Evolutionary conservation across 92 coral and sea anemone species (phyloP).

Genomic region (Porites cylindrica): DNA sequence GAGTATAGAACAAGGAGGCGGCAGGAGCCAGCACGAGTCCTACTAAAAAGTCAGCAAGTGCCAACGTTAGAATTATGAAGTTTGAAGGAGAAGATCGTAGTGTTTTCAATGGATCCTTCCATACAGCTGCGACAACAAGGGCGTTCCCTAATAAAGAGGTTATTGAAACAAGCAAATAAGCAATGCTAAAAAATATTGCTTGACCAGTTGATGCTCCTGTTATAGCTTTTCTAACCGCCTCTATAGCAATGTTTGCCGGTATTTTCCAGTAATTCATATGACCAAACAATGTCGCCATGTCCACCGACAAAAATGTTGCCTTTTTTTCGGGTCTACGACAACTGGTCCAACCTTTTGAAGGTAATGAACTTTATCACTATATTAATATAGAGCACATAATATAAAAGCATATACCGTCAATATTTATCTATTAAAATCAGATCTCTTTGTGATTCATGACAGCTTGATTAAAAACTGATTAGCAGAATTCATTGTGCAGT

Average conservation of each 20-base stretch:
- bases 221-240: background rate
- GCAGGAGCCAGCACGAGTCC: conserved; percentile 10
- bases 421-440: too few species aligned
- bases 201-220: background rate
- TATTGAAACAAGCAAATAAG: background rate
- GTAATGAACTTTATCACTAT: too few species aligned
- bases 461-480: too few species aligned
- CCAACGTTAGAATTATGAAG: conserved; percentile 8
- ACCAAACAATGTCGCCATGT: conserved; percentile 33
- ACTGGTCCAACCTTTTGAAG: too few species aligned
- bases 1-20: background rate
- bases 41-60: conserved; percentile 9
- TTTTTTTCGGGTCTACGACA: too few species aligned
- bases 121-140: conserved; percentile 11
- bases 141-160: conserved; percentile 22
- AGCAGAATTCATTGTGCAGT: too few species aligned
- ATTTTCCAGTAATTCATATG: conserved; percentile 34
- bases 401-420: too few species aligned
- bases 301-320: too few species aligned
- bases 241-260: background rate
- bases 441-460: too few species aligned
- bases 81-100: conserved; percentile 13
- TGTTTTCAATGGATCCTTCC: conserved; percentile 26
- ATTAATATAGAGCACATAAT: too few species aligned
- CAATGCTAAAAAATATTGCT: background rate